These are phyloP conservation scores for Streblospio benedicti DNA, from an alignment of 1,140 invertebrate genomes.

Conservation along the genomic window DNA sequence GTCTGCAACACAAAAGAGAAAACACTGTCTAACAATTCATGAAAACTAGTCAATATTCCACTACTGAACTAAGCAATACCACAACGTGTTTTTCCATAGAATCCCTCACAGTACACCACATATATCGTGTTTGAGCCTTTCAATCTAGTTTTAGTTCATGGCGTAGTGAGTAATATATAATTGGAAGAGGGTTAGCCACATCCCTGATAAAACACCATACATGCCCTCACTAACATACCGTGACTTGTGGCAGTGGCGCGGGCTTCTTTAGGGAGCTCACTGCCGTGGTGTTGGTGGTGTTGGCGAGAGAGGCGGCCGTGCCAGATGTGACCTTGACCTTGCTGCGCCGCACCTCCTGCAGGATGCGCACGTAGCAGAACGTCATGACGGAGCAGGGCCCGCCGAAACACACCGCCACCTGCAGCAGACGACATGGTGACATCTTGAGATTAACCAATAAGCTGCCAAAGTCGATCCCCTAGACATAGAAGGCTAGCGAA, in stretches of 20 bases:
- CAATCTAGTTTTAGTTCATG: background rate
- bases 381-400: slow-evolving; percentile 31
- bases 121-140: no score
- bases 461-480: no score
- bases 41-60: no score
- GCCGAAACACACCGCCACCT: slow-evolving; percentile 26
- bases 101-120: no score
- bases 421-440: no score
- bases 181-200: background rate
- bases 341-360: slow-evolving; percentile 19
- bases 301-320: background rate
- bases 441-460: no score
- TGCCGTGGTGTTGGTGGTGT: background rate
- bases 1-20: no score
- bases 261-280: background rate
- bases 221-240: background rate
- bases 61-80: no score
- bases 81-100: no score
- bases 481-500: no score
- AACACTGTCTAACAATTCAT: no score
- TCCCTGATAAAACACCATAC: background rate
- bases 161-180: background rate
- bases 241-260: background rate
- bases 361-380: slow-evolving; percentile 23
- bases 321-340: slow-evolving; percentile 1